Base-by-base conservation (phyloP, 2,797 vertebrate genomes). In the Meda fulgida region DNA sequence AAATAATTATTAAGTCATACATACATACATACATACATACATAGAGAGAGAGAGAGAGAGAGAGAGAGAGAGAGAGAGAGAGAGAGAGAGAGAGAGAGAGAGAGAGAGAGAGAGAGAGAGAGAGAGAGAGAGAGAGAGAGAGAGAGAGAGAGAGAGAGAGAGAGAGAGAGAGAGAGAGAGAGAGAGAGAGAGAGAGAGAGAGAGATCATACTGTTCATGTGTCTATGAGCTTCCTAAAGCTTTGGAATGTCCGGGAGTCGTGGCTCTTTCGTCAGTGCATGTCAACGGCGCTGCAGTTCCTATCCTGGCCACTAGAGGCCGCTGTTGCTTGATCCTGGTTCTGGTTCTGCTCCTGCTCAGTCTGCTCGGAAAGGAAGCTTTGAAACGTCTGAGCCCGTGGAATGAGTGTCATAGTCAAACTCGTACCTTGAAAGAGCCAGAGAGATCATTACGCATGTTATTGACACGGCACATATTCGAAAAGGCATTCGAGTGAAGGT, bases 301-400 rank as follows among this genome's bases (percentile, higher is more conserved):
- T 96, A 83, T 94, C 84, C 23, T 95, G 93, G 93, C 93, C 95
- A 94, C 93, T 93, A 91, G 95, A 95, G 93, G 95, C 93, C 81
- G 94, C 92, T 9, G 92, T 89, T 10, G 94, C 91, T 89, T 93
- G 92, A 92, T 94, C 92, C 82, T 93, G 91, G 93, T 94, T 96
- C 93, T 93, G 93, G 88, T 95, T 95, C 63, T 95, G 93, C 88
- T 95, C 95, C 63, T 95, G 93, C 78, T 97, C 96, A 18, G 95
- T 91, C 90, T 96, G 95, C 80, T 97, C 97, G 7, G 95, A 95
- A 58, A 96, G 89, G 89, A 98, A 99, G 94, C 96, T 97, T 93
- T 97, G 97, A 87, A 98, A 98, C 0, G 98, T 99, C 94, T 99
- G 98, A 13, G 98, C 97, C 83, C 97, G 95, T n/a, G 97, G 96